Percentiles rank a stretch among this genome's conserved stretches.
Evolutionary conservation across 2,888 invertebrate genomes (phyloP).

Genomic region (Pammene fasciana): DNA sequence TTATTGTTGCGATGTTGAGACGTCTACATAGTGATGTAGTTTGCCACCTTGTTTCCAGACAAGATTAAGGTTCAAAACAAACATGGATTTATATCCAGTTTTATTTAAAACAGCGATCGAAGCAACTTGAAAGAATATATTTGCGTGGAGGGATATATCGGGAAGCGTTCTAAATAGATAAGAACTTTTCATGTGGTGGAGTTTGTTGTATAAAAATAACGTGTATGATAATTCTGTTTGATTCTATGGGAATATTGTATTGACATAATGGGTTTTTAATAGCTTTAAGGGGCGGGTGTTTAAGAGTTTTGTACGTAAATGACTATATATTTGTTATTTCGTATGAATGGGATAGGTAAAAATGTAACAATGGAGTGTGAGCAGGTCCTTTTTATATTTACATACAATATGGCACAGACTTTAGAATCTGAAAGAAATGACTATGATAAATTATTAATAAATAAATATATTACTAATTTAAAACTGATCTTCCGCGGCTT

Average conservation of each 20-base stretch:
- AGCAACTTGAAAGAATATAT: constrained; percentile 9
- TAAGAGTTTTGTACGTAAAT: no score
- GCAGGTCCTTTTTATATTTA: constrained; percentile 26
- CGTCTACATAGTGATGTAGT: constrained; percentile 45
- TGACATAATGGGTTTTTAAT: no score
- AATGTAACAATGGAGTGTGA: constrained; percentile 19
- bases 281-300: no score
- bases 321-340: constrained; percentile 7
- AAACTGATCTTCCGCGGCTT: no score
- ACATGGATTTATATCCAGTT: constrained; percentile 7
- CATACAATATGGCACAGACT: constrained; percentile 28
- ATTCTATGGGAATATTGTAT: no score
- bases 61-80: constrained; percentile 37
- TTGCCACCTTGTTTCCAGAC: constrained; percentile 43
- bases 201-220: no score
- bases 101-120: constrained; percentile 17
- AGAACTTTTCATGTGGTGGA: no score
- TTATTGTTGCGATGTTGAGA: constrained; percentile 53
- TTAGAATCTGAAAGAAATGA: not conserved
- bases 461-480: no score
- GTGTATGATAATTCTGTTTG: no score
- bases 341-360: not conserved
- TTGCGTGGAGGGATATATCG: constrained; percentile 3
- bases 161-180: no score
- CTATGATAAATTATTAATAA: not conserved